Evolutionary conservation across 2,797 vertebrate species (phyloP).

Genomic region (Holocentrus rufus): DNA sequence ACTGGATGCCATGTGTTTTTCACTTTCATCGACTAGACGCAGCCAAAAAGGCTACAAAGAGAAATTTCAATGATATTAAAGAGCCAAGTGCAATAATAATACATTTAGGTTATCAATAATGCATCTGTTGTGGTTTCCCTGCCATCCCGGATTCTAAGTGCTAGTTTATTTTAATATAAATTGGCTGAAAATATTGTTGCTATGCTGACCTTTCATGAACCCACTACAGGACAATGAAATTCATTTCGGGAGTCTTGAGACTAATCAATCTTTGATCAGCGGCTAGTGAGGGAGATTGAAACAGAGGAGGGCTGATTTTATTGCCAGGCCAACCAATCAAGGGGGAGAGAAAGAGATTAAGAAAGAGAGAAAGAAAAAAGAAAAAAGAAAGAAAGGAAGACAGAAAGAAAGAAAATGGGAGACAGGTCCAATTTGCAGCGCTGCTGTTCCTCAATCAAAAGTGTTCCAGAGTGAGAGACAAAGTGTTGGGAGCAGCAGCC

Average conservation of each 20-base stretch:
- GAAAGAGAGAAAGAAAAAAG: background rate
- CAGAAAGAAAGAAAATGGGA: background rate
- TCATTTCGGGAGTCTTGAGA: background rate
- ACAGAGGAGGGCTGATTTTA: background rate
- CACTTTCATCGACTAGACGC: background rate
- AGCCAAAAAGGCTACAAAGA: background rate
- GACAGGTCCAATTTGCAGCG: background rate
- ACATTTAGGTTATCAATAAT: background rate
- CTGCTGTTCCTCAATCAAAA: background rate
- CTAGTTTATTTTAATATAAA: no score
- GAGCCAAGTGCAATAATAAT: conserved; percentile 2
- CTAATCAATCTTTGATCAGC: conserved; percentile 13
- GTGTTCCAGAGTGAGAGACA: background rate
- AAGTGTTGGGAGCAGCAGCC: background rate
- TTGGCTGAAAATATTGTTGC: background rate
- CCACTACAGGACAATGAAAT: background rate
- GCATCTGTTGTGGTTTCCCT: background rate
- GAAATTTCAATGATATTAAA: background rate
- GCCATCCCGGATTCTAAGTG: background rate
- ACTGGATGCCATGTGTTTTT: conserved; percentile 25
- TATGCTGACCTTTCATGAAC: background rate
- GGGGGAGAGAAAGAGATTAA: background rate
- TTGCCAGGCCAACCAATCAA: conserved; percentile 1
- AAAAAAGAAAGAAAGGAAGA: background rate
- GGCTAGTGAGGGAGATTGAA: background rate